These are phyloP conservation scores for Porites divaricata DNA, from an alignment of 92 coral and sea anemone genomes.

Conservation along the genomic window DNA sequence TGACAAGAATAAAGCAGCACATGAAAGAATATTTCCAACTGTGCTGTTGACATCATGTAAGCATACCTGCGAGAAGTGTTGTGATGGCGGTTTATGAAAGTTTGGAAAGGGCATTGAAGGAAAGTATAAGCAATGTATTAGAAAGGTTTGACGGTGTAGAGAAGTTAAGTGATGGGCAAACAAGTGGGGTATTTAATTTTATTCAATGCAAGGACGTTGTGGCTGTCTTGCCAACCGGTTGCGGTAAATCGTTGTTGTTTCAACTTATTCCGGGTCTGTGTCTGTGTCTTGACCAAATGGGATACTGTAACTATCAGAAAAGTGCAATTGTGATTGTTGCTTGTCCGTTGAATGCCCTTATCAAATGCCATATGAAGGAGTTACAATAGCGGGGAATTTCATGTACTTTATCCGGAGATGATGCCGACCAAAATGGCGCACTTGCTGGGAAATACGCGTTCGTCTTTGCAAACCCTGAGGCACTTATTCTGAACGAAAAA, in stretches of 20 bases:
- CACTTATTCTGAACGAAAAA: slow-evolving; percentile 33
- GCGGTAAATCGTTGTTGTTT: slow-evolving; percentile 60
- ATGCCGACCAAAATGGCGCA: slow-evolving; percentile 40
- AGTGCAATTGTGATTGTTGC: slow-evolving; percentile 34
- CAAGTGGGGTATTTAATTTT: not conserved
- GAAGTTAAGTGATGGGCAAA: not conserved
- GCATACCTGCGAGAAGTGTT: too few species aligned
- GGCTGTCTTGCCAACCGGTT: slow-evolving; percentile 60
- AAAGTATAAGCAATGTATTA: too few species aligned
- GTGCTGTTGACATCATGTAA: too few species aligned
- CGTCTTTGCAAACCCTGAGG: slow-evolving; percentile 56
- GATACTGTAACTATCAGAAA: slow-evolving; percentile 8
- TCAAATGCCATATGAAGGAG: slow-evolving; percentile 53
- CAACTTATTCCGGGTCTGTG: slow-evolving; percentile 52
- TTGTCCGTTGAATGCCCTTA: slow-evolving; percentile 53
- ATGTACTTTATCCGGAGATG: slow-evolving; percentile 31
- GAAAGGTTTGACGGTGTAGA: slow-evolving; percentile 1
- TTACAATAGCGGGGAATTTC: slow-evolving; percentile 33
- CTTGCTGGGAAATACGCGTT: slow-evolving; percentile 31
- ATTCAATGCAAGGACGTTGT: slow-evolving; percentile 46
- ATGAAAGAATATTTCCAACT: too few species aligned
- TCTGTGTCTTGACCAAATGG: not conserved
- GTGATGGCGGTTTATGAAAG: slow-evolving; percentile 4
- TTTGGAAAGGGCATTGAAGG: not conserved
- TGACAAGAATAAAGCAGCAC: too few species aligned